Conservation (phyloP, 2,797 vertebrate genomes). For the Chelidonichthys spinosus region DNA sequence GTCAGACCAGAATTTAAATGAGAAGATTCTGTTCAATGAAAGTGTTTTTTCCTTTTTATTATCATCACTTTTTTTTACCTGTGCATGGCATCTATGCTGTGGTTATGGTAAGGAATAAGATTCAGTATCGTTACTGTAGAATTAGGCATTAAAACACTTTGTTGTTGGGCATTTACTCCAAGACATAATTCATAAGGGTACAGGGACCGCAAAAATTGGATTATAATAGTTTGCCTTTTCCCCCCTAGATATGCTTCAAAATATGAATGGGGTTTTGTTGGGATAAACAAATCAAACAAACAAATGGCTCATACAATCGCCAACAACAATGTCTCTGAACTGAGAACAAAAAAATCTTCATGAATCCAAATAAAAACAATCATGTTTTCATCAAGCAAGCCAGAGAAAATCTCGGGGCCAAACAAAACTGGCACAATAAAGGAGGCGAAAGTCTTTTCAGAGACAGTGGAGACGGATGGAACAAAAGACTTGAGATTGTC, state of each 20-base stretch:
- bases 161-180: not conserved
- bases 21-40: not conserved
- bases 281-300: not conserved
- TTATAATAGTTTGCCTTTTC: not conserved
- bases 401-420: conserved; percentile 8
- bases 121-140: not conserved
- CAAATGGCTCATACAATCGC: conserved; percentile 4
- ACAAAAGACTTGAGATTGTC: conserved; percentile 49
- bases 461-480: conserved; percentile 20
- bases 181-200: too few species aligned
- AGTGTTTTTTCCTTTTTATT: not conserved
- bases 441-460: conserved; percentile 2
- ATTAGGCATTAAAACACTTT: too few species aligned
- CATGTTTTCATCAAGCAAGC: conserved; percentile 5
- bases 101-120: not conserved
- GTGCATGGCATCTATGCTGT: not conserved
- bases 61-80: not conserved
- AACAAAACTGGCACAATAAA: conserved; percentile 33
- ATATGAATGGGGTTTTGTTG: not conserved
- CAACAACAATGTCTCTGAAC: conserved; percentile 7
- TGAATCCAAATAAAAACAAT: conserved; percentile 29
- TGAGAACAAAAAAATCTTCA: conserved; percentile 23
- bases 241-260: not conserved
- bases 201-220: too few species aligned
- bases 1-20: not conserved